Evolutionary conservation across 2,888 invertebrate genomes (phyloP), one percentile per base, ranked within the genome.

Genomic region (Helleia helle): DNA sequence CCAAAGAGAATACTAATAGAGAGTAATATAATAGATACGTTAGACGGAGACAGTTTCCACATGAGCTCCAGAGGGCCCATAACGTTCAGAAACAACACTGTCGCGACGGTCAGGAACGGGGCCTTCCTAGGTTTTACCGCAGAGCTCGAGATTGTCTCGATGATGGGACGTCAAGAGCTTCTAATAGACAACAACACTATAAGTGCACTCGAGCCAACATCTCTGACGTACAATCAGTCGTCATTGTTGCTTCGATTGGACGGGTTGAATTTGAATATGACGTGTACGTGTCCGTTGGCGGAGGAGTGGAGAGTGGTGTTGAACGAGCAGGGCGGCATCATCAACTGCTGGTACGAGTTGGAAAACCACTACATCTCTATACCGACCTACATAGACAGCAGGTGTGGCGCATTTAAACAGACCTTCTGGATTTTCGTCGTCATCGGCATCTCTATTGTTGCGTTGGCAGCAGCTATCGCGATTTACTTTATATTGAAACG

Each of bases 31-130:
- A 85, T 91, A 47, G 81, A 83, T 9, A 80, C 75, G 25, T 61
- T 92, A 45, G 89, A 90, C 54, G 87, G 89, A 4, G 90, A 91
- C 51, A 88, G 88, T 2, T 91, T 92, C 57, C 87, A 87, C 53
- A 76, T 91, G 25, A 71, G 67, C 8, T 86, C 88, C 0, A 79
- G 85, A 41, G 91, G 91, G 2, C 86, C 88, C 8, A 88, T 91
- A 15, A 79, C 87, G 6, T 88, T 93, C 55, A 87, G 87, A 56
- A 89, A 91, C 71, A 92, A 92, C 62, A 81, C 79, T 7, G 87
- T 93, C 42, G 71, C 67, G 1, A 76, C 71, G 30, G 59, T 91
- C 0, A 77, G 84, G 30, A 80, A 87, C 40, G 90, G 89, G 2
- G 90, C 91, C 5, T 90, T 93, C 52, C 65, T 85, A 4, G 90